Conservation (phyloP, 2,113 vertebrate species). For the Herpetotheres cachinnans region DNA sequence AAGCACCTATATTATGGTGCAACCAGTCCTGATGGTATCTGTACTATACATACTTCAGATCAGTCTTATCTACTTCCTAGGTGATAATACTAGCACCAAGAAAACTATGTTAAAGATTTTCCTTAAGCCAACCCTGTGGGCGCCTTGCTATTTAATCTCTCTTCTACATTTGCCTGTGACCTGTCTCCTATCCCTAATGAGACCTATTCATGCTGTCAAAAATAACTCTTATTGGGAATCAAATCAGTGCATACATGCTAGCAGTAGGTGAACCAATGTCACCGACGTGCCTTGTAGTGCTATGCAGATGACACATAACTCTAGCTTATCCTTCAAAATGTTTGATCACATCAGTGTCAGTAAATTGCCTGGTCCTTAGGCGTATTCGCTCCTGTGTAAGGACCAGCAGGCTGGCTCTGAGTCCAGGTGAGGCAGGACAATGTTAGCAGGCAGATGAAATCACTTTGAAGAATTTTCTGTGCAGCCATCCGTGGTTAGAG, state of each 20-base stretch:
- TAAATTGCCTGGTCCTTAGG: neutral
- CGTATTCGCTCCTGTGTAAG: fast-evolving
- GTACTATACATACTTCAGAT: neutral
- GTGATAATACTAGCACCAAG: neutral
- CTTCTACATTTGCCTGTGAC: neutral
- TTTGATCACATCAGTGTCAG: neutral
- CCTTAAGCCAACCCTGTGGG: neutral
- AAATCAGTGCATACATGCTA: neutral
- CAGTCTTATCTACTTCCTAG: neutral
- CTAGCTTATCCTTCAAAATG: neutral
- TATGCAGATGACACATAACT: neutral
- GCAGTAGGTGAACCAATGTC: neutral
- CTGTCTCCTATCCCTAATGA: neutral
- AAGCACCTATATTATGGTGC: neutral
- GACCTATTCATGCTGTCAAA: neutral
- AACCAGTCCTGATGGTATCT: neutral
- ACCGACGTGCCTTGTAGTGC: fast-evolving
- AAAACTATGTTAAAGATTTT: neutral
- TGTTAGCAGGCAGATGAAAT: neutral
- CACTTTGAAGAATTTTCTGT: neutral
- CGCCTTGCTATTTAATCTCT: neutral
- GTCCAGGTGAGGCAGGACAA: neutral
- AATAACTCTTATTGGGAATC: neutral
- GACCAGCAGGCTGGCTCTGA: neutral
- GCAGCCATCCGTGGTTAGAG: neutral